Conservation (phyloP, 2,113 vertebrate genomes). For the Zapus hudsonius region DNA sequence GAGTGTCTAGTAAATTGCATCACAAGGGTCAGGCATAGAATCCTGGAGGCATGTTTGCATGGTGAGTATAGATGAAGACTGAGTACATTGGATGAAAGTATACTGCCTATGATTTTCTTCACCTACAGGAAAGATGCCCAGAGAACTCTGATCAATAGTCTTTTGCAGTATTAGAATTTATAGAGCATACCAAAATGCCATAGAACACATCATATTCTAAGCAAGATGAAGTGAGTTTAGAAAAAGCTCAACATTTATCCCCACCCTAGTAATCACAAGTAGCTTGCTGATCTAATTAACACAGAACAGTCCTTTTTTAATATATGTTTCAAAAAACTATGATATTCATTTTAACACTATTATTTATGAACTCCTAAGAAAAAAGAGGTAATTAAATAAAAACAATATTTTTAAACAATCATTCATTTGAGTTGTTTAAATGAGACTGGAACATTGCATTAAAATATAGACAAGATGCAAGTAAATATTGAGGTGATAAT, state of each 20-base stretch:
- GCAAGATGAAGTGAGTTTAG: not conserved
- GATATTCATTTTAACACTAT: not conserved
- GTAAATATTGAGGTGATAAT: not conserved
- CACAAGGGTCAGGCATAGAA: not conserved
- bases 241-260: not conserved
- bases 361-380: not conserved
- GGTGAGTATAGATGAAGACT: too few relatives aligned
- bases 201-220: not conserved
- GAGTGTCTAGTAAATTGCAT: too few relatives aligned
- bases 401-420: not conserved
- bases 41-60: not conserved
- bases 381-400: not conserved
- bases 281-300: not conserved
- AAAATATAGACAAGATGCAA: not conserved
- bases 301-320: not conserved
- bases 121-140: not conserved
- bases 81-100: not conserved
- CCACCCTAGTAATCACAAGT: not conserved
- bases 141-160: not conserved
- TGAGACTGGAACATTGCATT: not conserved
- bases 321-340: not conserved
- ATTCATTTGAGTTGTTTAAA: not conserved
- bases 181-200: not conserved
- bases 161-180: not conserved
- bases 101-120: accelerated